phyloP scores from a whole-genome alignment of 2,113 vertebrate genomes.

The Stegostoma tigrinum region DNA sequence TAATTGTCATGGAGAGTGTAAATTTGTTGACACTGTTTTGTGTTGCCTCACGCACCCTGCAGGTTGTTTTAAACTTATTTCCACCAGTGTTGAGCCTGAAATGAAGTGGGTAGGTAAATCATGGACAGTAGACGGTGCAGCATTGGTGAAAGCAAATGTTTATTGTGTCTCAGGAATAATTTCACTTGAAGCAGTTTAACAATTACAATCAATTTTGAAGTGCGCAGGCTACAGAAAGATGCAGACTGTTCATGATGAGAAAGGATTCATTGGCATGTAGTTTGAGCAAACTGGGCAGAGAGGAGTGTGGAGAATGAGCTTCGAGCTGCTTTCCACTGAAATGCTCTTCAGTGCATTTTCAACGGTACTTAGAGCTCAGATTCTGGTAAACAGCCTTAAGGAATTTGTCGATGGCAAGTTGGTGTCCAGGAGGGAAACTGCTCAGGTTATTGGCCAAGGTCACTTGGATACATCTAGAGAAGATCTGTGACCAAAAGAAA shows the following conservation, averaged over 20 bases:
- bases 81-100: background rate
- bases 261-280: background rate
- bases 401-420: conserved; percentile 82
- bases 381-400: conserved; percentile 65
- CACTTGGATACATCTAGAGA: conserved; percentile 79
- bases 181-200: background rate
- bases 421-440: conserved; percentile 67
- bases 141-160: background rate
- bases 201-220: background rate
- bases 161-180: background rate
- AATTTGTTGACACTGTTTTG: too few species aligned
- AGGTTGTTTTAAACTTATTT: background rate
- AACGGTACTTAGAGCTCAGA: conserved; percentile 84
- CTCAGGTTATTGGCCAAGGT: conserved; percentile 64
- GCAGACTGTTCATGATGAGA: background rate
- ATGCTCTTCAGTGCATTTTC: conserved; percentile 42
- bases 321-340: background rate
- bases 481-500: conserved; percentile 54
- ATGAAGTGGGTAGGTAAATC: background rate
- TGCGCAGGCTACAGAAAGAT: background rate
- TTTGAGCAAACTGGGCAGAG: background rate
- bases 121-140: background rate
- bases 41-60: too few species aligned
- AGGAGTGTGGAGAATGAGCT: background rate
- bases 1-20: background rate